Conservation (phyloP, 1,140 invertebrate genomes). For the Drosophila gunungcola region DNA sequence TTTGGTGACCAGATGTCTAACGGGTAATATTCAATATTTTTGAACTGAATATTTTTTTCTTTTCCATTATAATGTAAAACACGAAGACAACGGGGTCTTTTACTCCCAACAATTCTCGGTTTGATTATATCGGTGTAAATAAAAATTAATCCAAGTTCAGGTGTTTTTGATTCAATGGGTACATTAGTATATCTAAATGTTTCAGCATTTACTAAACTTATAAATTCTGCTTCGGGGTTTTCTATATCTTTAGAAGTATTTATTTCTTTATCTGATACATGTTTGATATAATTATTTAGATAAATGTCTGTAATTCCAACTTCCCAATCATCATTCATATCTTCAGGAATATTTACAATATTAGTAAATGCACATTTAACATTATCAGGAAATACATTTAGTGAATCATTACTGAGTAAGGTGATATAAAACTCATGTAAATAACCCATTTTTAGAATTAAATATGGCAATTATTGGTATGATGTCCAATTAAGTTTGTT, state of each 20-base stretch:
- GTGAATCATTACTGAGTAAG: slow-evolving; percentile 1
- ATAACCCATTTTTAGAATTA: not conserved
- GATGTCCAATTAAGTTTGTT: not conserved
- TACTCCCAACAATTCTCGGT: too few relatives aligned
- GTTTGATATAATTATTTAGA: not conserved
- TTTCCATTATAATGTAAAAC: too few relatives aligned
- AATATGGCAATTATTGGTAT: not conserved
- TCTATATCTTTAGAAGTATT: not conserved
- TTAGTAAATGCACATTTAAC: too few relatives aligned
- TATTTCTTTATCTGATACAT: not conserved
- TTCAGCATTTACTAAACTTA: not conserved
- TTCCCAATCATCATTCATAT: too few relatives aligned
- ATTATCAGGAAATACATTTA: not conserved
- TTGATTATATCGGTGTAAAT: too few relatives aligned
- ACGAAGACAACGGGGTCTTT: too few relatives aligned
- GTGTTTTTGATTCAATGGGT: not conserved
- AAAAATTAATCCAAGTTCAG: too few relatives aligned
- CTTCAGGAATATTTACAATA: too few relatives aligned
- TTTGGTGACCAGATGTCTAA: too few relatives aligned
- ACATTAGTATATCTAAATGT: not conserved
- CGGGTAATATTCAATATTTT: too few relatives aligned
- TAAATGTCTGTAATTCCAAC: not conserved
- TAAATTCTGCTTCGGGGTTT: not conserved
- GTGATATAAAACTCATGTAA: not conserved
- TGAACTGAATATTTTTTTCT: too few relatives aligned